A percentile compares a stretch with the other conserved stretches of the same genome.
phyloP scores from a whole-genome alignment of 2,797 vertebrate species.

The Notamacropus eugenii region DNA sequence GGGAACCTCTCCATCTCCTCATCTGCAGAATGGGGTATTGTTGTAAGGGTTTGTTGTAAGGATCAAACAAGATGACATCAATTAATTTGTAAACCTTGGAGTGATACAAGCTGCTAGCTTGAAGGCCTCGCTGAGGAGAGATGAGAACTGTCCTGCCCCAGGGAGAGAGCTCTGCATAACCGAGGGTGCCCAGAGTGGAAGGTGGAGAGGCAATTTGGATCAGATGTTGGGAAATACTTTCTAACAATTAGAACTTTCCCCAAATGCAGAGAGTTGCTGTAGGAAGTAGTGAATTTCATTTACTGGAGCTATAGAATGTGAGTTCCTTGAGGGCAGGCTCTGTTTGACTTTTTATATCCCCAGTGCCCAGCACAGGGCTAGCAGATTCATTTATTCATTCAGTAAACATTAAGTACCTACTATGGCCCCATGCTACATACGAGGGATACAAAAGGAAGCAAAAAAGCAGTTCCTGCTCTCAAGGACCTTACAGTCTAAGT shows the following conservation, averaged over 20 bases:
- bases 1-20: not conserved
- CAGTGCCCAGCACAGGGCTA: not conserved
- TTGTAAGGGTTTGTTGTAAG: not conserved
- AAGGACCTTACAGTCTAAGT: not conserved
- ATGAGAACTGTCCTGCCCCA: not conserved
- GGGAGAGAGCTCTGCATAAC: not conserved
- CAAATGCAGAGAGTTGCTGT: not conserved
- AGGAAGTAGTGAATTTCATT: not conserved
- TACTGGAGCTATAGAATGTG: not conserved
- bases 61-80: not conserved
- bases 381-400: not conserved
- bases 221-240: not conserved
- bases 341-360: not conserved
- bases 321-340: not conserved
- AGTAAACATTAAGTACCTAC: not conserved
- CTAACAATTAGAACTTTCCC: too few relatives aligned
- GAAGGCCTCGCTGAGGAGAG: not conserved
- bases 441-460: not conserved
- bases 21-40: not conserved
- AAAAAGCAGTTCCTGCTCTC: not conserved
- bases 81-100: not conserved
- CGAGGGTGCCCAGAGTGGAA: fast-evolving
- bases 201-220: not conserved
- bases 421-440: not conserved
- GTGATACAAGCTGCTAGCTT: not conserved